Evolutionary conservation across 1,140 invertebrate genomes (phyloP), one percentile per base, ranked within the genome.

Genomic region (Leptonema lineaticorne): DNA sequence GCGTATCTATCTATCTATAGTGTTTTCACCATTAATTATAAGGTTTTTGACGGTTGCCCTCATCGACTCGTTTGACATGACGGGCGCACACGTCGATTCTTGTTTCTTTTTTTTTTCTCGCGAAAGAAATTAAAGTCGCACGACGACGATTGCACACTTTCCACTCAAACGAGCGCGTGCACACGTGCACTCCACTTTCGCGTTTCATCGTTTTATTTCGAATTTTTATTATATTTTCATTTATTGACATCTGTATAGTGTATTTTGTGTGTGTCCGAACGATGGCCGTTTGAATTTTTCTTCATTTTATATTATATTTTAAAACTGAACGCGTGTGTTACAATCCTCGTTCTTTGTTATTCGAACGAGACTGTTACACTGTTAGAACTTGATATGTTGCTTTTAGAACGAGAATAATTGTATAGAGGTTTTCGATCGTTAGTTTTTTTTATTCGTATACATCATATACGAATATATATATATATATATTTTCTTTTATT

Each of bases 141-240:
- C 28, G 56, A 30, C 4, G 26, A 41, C 22, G 50, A 37, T 62
- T 62, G 59, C 33, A 62, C n/a, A 29, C 30, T 62, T 62, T 62
- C n/a, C n/a, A n/a, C n/a, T n/a, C 59, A 41, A 41, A 41, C 37
- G 56, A 26, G 18, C 22, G 41, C 59, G 59, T 62, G 59, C 33
- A 45, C 59, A 62, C 59, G 59, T 62, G 59, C 30, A 62, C 27
- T 62, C 59, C 26, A 62, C 59, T 62, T 62, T 62, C 59, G n/a
- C 24, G 37, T n/a, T 20, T 14, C 59, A 41, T 45, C 37, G 22
- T 14, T 18, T 53, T 53, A 53, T 27, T 53, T n/a, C 18, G 26
- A 22, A 24, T 53, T n/a, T n/a, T n/a, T n/a, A n/a, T n/a, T n/a
- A n/a, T n/a, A n/a, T n/a, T n/a, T n/a, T n/a, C n/a, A n/a, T n/a